Evolutionary conservation across 1,140 invertebrate species (phyloP).

Genomic region (Saccostrea cuccullata): DNA sequence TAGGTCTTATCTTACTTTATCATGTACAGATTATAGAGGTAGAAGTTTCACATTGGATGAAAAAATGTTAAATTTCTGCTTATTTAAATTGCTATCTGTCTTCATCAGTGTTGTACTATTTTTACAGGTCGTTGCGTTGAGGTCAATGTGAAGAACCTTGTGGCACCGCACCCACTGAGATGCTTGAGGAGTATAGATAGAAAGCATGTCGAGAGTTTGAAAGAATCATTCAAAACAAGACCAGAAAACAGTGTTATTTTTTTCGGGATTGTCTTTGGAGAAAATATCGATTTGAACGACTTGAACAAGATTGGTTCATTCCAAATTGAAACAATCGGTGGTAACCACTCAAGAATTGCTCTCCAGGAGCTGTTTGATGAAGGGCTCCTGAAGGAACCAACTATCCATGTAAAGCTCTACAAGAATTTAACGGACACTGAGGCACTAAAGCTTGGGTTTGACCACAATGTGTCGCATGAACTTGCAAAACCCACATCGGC

Average conservation of each 20-base stretch:
- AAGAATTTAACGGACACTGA: not conserved
- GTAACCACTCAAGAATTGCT: not conserved
- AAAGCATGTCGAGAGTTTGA: not conserved
- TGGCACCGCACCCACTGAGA: not conserved
- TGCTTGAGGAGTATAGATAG: not conserved
- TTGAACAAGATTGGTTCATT: not conserved
- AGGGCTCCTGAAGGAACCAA: not conserved
- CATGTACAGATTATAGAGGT: too few species aligned
- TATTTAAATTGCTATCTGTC: too few species aligned
- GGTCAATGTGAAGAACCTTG: not conserved
- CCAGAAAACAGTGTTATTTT: not conserved
- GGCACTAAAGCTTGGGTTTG: not conserved
- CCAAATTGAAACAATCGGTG: not conserved
- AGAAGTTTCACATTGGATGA: too few species aligned
- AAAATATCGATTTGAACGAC: not conserved
- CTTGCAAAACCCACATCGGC: not conserved
- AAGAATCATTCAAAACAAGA: not conserved
- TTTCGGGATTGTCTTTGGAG: not conserved
- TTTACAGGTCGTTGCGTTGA: not conserved
- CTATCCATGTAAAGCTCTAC: not conserved
- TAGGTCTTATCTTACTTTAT: too few species aligned
- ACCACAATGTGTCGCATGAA: not conserved
- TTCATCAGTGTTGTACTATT: too few species aligned
- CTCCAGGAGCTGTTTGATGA: not conserved
- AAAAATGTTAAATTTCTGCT: too few species aligned